Base-by-base conservation (phyloP, 1,140 invertebrate species). In the Doryteuthis pealeii region DNA sequence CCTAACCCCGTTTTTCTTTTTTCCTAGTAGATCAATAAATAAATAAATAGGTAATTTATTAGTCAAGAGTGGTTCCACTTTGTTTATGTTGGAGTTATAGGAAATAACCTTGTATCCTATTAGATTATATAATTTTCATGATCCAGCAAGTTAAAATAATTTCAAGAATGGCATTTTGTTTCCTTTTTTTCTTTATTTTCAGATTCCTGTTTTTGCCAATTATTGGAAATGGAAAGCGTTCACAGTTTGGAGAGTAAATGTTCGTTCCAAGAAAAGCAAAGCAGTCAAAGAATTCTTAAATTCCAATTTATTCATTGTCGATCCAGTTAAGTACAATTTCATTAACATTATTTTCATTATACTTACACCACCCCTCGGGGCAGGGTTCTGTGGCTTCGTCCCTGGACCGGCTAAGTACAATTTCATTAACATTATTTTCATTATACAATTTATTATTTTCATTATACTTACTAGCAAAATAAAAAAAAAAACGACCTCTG, bases 221-320 rank as follows among this genome's bases (percentile, higher is more conserved):
- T 95, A 93, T 83, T 90, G 92, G 15, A 90, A 91, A 70, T 95
- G 94, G 94, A 95, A 95, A 86, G 91, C 92, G 0, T 94, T 95
- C 84, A 93, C 92, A 80, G 90, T 93, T 0, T 95, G 94, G 94
- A 89, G 90, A 54, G 93, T 93, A 81, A 92, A 91, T n/a, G 90
- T 95, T 26, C 87, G 91, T 32, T 91, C 90, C 77, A 90, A 90
- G 49, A 95, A 94, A 85, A 90, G 92, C 67, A 89, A 84, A 58
- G 84, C 87, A 12, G 91, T 91, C 0, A 90, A 90, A 22, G 90
- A 89, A 62, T 87, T 88, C 74, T 81, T 96, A 0, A 87, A 90
- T 22, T 90, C 92, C 43, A 91, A 92, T 83, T 86, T 95, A 5
- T 94, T 95, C 77, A 91, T 92, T 74, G 90, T 92, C 0, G 93